Percentiles rank a stretch among this genome's conserved stretches.
Evolutionary conservation across 2,113 vertebrate genomes (phyloP).

Genomic region (Calcarius ornatus): DNA sequence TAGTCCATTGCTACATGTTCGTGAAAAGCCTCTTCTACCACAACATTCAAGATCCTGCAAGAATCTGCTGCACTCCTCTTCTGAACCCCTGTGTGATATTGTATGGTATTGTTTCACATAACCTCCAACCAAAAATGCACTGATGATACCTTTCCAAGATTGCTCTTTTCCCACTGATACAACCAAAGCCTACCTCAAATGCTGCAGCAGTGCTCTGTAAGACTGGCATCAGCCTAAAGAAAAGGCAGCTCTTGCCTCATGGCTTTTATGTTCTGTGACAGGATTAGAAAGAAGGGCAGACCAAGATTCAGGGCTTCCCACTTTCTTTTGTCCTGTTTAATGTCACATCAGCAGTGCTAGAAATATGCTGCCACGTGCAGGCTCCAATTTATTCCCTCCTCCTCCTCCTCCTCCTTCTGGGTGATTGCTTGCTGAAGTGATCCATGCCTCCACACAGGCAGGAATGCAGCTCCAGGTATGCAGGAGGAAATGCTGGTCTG

Average conservation of each 20-base stretch:
- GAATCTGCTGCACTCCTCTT: not conserved
- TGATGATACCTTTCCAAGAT: not conserved
- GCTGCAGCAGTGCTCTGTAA: not conserved
- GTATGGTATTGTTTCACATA: not conserved
- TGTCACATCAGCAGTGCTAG: not conserved
- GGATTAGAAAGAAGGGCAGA: not conserved
- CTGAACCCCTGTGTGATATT: not conserved
- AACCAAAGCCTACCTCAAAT: not conserved
- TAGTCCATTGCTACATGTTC: not conserved
- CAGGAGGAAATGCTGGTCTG: not conserved
- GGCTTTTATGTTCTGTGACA: not conserved
- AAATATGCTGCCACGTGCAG: not conserved
- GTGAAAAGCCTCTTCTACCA: not conserved
- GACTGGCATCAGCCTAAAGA: not conserved
- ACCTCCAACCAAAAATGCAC: not conserved
- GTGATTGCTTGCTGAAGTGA: not conserved
- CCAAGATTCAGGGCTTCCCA: not conserved
- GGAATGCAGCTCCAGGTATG: not conserved
- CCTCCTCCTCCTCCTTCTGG: not conserved
- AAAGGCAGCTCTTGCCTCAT: not conserved
- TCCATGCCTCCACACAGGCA: not conserved
- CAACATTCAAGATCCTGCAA: not conserved
- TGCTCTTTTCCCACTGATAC: not conserved
- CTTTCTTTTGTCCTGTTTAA: not conserved
- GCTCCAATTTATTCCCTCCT: not conserved